phyloP scores from a whole-genome alignment of 2,888 invertebrate genomes.

The Calliopum simillimum region DNA sequence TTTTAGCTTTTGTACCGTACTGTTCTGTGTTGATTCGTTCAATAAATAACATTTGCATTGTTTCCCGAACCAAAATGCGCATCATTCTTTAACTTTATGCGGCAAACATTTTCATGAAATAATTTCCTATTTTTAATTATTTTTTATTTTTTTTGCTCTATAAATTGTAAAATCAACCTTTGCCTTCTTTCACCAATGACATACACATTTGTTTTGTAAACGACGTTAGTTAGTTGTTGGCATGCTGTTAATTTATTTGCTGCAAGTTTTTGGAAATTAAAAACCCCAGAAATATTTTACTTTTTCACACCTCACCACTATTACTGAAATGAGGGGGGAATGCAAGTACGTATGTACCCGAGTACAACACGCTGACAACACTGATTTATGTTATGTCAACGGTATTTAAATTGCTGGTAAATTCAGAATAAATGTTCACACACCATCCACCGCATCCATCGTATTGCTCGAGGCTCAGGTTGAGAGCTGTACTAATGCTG shows the following conservation, averaged over 20 bases:
- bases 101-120: no score
- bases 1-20: no score
- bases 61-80: no score
- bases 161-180: no score
- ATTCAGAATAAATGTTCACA: slow-evolving; percentile 51
- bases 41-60: no score
- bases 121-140: no score
- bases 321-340: no score
- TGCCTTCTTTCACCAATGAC: not conserved
- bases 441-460: slow-evolving; percentile 39
- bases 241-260: slow-evolving; percentile 12
- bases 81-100: no score
- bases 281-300: no score
- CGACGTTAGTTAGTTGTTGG: not conserved
- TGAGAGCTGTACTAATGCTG: not conserved
- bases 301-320: no score
- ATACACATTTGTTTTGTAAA: slow-evolving; percentile 2
- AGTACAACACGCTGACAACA: slow-evolving; percentile 49
- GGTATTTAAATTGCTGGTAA: slow-evolving; percentile 51
- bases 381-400: slow-evolving; percentile 50
- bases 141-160: no score
- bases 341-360: slow-evolving; percentile 26
- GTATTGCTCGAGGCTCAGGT: not conserved
- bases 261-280: not conserved
- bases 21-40: no score